Evolutionary conservation across 2,113 vertebrate species (phyloP).

Genomic region (Naja naja): DNA sequence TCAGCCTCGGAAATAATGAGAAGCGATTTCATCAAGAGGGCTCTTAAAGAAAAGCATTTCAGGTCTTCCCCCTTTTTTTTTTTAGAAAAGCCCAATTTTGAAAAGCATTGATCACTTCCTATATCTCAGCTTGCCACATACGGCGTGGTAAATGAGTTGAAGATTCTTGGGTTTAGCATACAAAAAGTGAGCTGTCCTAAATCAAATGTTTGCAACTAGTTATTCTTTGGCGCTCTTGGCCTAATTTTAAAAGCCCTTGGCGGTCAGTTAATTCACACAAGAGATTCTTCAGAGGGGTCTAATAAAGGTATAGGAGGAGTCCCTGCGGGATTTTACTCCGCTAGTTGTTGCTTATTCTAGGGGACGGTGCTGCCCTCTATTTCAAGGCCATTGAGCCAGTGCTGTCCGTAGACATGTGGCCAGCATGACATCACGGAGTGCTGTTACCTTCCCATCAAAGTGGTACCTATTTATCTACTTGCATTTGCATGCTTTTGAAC

Average conservation of each 20-base stretch:
- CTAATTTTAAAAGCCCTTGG: neutral
- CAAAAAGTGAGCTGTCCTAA: neutral
- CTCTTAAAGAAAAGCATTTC: accelerated
- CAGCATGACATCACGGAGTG: neutral
- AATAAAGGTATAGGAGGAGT: neutral
- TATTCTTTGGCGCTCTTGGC: neutral
- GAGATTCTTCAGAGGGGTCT: neutral
- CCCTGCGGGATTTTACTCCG: neutral
- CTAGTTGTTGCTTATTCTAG: neutral
- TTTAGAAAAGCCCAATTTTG: neutral
- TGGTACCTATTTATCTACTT: neutral
- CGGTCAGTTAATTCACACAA: neutral
- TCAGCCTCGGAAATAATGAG: neutral
- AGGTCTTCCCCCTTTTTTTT: accelerated
- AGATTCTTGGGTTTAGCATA: neutral
- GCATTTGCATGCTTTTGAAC: neutral
- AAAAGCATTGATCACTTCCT: neutral
- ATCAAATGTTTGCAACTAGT: neutral
- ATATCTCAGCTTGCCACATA: neutral
- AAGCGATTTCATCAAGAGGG: neutral
- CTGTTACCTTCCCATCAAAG: neutral
- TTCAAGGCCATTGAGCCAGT: too few relatives aligned
- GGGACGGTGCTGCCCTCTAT: neutral
- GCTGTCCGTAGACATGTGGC: neutral
- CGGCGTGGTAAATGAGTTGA: neutral